A percentile compares a stretch with the other conserved stretches of the same genome.
Evolutionary conservation across 2,888 invertebrate species (phyloP).

Genomic region (Seira ritae): DNA sequence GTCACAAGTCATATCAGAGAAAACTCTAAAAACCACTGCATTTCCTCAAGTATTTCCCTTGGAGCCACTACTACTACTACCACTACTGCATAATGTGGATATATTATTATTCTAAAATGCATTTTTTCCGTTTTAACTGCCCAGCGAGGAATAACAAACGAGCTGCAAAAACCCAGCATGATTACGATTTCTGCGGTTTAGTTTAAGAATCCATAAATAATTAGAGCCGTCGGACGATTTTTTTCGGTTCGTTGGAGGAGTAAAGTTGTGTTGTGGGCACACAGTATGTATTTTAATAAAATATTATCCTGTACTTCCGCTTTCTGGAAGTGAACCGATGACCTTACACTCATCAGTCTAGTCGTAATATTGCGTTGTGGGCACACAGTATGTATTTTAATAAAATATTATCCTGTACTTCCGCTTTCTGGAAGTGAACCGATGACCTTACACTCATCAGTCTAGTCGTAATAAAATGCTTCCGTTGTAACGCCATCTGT

Average conservation of each 20-base stretch:
- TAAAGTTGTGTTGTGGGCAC: no score
- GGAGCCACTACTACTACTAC: no score
- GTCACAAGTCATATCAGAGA: no score
- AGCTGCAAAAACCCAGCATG: constrained; percentile 56
- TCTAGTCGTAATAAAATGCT: constrained; percentile 68
- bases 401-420: constrained; percentile 60
- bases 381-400: no score
- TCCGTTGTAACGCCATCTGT: constrained; percentile 67
- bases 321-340: constrained; percentile 56
- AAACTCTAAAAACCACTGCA: no score
- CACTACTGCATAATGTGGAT: no score
- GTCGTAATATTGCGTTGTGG: background rate
- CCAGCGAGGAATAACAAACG: constrained; percentile 44
- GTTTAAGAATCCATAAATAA: constrained; percentile 32
- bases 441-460: constrained; percentile 61
- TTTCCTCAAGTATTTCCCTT: no score
- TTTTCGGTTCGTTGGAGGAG: background rate
- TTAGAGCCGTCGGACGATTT: background rate
- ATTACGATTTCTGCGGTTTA: no score
- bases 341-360: constrained; percentile 61
- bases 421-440: constrained; percentile 59
- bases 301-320: constrained; percentile 63
- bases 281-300: constrained; percentile 58
- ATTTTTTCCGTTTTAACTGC: constrained; percentile 17
- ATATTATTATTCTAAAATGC: no score